Conservation (phyloP, 2,797 vertebrate genomes). For the Knipowitschia caucasica region DNA sequence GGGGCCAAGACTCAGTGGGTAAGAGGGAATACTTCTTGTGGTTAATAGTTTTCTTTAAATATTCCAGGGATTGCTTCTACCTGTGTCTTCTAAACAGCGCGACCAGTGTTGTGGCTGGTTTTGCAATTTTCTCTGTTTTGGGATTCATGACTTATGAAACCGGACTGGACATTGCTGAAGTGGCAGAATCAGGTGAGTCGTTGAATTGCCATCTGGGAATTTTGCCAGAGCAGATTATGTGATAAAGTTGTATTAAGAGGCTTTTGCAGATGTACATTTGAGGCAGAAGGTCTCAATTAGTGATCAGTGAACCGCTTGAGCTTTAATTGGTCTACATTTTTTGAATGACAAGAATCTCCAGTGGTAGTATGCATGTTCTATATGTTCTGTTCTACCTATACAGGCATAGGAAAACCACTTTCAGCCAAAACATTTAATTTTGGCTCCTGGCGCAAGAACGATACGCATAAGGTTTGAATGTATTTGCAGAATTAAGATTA, state of each 20-base stretch:
- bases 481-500: too few species aligned
- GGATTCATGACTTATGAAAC: conserved; percentile 90
- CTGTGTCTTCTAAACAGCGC: conserved; percentile 88
- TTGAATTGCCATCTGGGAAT: neutral
- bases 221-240: neutral
- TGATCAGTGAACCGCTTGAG: neutral
- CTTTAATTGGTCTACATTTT: too few species aligned
- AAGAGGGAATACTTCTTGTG: too few species aligned
- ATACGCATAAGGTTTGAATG: too few species aligned
- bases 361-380: too few species aligned
- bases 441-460: too few species aligned
- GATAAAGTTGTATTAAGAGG: neutral
- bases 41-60: conserved; percentile 8
- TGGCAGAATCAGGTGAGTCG: conserved; percentile 85
- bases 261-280: neutral
- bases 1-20: too few species aligned
- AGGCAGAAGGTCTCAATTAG: neutral
- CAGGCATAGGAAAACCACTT: too few species aligned
- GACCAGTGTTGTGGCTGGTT: conserved; percentile 88
- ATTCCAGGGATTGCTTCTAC: conserved; percentile 83
- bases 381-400: too few species aligned
- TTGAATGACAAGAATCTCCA: too few species aligned
- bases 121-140: conserved; percentile 89
- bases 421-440: too few species aligned
- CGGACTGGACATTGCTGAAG: conserved; percentile 86